Evolutionary conservation across 2,888 invertebrate genomes (phyloP).

Genomic region (Abrostola tripartita): DNA sequence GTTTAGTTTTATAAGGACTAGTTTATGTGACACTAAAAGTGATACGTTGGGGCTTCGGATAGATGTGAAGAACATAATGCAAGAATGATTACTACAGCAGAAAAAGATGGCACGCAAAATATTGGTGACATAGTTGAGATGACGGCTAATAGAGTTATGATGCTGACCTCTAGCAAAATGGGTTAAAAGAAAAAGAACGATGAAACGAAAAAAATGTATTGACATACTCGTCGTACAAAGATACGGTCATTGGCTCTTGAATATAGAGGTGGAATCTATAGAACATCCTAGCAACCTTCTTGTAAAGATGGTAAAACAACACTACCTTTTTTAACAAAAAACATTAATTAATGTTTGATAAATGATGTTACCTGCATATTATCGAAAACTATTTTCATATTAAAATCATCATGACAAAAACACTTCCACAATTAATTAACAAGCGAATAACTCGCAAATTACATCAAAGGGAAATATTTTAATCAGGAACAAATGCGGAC

Average conservation of each 20-base stretch:
- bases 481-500: conserved; percentile 30
- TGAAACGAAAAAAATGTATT: background rate
- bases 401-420: background rate
- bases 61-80: background rate
- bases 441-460: conserved; percentile 16
- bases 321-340: background rate
- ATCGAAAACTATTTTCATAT: background rate
- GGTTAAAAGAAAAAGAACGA: background rate
- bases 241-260: too few relatives aligned
- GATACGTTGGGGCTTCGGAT: too few relatives aligned
- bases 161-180: background rate
- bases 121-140: background rate
- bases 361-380: background rate
- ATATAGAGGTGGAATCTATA: too few relatives aligned
- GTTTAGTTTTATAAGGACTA: conserved; percentile 22
- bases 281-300: too few relatives aligned
- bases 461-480: conserved; percentile 43
- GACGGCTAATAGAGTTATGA: conserved; percentile 1
- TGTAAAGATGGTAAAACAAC: background rate
- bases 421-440: conserved; percentile 2
- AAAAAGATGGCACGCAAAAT: background rate
- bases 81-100: background rate
- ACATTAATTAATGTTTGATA: too few relatives aligned
- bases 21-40: conserved; percentile 24
- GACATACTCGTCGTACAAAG: background rate